A percentile compares a stretch with the other conserved stretches of the same genome.
These are phyloP conservation scores for Araneus ventricosus DNA, from an alignment of 1,140 invertebrate genomes.

Conservation along the genomic window DNA sequence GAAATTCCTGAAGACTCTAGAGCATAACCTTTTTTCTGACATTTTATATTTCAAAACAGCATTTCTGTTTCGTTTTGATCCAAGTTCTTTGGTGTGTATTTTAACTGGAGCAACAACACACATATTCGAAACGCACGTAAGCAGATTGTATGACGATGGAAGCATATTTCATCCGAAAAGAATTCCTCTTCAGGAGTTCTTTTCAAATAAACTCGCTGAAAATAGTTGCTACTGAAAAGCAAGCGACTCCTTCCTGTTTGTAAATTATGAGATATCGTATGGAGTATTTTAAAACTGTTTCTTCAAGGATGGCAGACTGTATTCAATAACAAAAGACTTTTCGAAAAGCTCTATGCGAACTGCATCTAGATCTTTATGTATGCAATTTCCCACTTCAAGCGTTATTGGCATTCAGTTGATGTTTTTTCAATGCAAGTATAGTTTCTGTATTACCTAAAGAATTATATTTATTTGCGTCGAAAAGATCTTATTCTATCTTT, in stretches of 20 bases:
- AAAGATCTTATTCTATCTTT: neutral
- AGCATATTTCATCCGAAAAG: neutral
- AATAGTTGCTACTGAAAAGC: conserved; percentile 36
- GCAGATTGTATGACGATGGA: neutral
- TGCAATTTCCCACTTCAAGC: conserved; percentile 32
- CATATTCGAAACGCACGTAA: neutral
- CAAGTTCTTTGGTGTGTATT: neutral
- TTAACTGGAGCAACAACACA: neutral
- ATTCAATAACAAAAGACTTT: conserved; percentile 1
- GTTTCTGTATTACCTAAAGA: conserved; percentile 12
- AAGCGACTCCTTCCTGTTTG: neutral
- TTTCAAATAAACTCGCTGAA: conserved; percentile 27
- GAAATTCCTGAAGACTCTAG: too few species aligned
- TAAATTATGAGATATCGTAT: conserved; percentile 8
- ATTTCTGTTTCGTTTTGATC: too few species aligned
- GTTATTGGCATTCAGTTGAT: conserved; percentile 38
- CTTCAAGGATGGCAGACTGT: conserved; percentile 15
- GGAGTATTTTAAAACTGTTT: conserved; percentile 23
- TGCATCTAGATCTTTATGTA: neutral
- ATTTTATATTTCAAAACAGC: too few species aligned
- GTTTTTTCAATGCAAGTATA: neutral
- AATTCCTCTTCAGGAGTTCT: neutral
- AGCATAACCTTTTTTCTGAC: too few species aligned
- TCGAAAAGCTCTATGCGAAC: neutral
- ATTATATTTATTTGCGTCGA: conserved; percentile 2